These are phyloP conservation scores for Pyrrhia umbra DNA, from an alignment of 2,888 invertebrate genomes.

Conservation along the genomic window DNA sequence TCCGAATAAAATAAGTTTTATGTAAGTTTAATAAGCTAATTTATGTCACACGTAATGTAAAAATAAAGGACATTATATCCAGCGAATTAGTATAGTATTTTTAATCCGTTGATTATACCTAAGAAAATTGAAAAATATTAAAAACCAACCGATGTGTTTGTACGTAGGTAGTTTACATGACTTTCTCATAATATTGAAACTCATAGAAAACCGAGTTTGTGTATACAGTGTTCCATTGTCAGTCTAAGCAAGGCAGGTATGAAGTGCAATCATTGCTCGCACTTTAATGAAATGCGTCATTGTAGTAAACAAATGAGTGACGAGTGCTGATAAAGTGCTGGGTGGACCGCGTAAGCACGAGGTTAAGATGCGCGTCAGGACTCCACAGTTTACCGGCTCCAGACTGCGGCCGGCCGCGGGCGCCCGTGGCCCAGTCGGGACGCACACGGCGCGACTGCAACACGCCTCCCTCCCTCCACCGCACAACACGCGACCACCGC, in stretches of 20 bases:
- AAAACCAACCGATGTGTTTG: too few species aligned
- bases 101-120: too few species aligned
- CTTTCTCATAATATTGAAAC: too few species aligned
- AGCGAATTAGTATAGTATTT: too few species aligned
- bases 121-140: too few species aligned
- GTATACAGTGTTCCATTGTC: not conserved
- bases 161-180: too few species aligned
- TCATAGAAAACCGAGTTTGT: not conserved
- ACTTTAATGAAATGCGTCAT: slow-evolving; percentile 25
- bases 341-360: slow-evolving; percentile 13
- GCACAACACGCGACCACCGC: slow-evolving; percentile 57
- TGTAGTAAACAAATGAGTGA: slow-evolving; percentile 34
- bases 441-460: slow-evolving; percentile 42
- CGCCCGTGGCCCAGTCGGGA: slow-evolving; percentile 51
- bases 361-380: slow-evolving; percentile 18
- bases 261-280: slow-evolving; percentile 10
- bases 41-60: too few species aligned
- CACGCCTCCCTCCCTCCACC: slow-evolving; percentile 49
- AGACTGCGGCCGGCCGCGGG: slow-evolving; percentile 12
- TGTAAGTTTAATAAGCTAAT: too few species aligned
- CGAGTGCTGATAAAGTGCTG: slow-evolving; percentile 19
- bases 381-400: not conserved
- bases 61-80: too few species aligned
- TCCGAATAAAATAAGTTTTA: too few species aligned
- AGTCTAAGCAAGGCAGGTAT: not conserved